Base-by-base conservation (phyloP, 1,140 invertebrate species). In the Archivesica marissinica region DNA sequence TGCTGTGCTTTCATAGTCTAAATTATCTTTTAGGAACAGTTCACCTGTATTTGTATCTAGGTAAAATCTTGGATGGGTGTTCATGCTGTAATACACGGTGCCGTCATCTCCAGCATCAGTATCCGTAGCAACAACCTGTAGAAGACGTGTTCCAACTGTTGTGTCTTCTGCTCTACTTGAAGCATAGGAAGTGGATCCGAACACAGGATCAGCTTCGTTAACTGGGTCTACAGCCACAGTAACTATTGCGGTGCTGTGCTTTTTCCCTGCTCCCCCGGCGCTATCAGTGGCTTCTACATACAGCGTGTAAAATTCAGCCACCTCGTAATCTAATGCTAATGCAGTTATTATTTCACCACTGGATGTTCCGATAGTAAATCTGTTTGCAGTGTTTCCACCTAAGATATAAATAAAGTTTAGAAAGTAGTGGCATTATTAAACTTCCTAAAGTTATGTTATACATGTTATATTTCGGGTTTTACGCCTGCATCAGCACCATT, bases 151-250 rank as follows among this genome's bases (percentile, higher is more conserved):
- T 13, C 88, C 89, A 7, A 87, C 25, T n/a, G 86, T 7, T 23
- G 28, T 50, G 30, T 86, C 59, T 78, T 91, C 90, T 13, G 35
- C 28, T 13, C 89, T 15, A 20, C 44, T 79, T 17, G 54, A 50
- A 15, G 83, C 76, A 74, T 89, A 89, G 1, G 85, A 66, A 38
- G 82, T 33, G 56, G 94, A 89, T 6, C 84, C 80, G 86, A 95
- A 92, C 15, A 56, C 56, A 0, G 91, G 91, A 44, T 70, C 50
- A 23, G 59, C n/a, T 56, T 92, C 90, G 70, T 92, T 92, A 15
- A 89, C 86, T 59, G 91, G 88, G 6, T 68, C 80, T 0, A 92
- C 88, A 13, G 70, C 77, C 3, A 92, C 80, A 30, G 85, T 76
- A 15, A 86, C 85, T 64, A 70, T 72, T 28, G 87, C 86, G 15